Percentiles rank a stretch among this genome's conserved stretches.
These are phyloP conservation scores for Antedon mediterranea DNA, from an alignment of 53 echinoderm and acorn worm species.

Conservation along the genomic window DNA sequence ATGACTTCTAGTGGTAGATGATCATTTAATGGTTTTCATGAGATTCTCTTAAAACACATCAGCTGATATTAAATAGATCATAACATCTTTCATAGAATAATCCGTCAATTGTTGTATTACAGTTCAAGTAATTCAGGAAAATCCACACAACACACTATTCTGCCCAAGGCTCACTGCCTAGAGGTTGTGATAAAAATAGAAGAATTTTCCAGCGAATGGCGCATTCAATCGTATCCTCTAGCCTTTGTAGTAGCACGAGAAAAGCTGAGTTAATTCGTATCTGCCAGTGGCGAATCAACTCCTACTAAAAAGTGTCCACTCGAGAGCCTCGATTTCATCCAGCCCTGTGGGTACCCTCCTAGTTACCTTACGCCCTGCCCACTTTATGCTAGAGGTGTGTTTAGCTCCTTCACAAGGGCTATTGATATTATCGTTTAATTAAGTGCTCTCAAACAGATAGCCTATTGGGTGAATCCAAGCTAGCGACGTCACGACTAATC, in stretches of 20 bases:
- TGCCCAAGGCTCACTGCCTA: neutral
- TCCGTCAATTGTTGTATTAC: neutral
- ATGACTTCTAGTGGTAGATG: neutral
- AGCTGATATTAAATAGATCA: neutral
- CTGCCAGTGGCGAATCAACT: neutral
- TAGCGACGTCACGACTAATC: neutral
- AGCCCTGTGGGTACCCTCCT: neutral
- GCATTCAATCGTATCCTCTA: neutral
- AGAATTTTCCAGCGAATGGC: neutral
- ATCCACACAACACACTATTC: neutral
- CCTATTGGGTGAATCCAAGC: neutral
- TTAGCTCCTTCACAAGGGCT: neutral
- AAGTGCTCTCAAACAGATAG: neutral
- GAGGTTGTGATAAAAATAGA: neutral
- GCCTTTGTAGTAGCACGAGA: neutral
- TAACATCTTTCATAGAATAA: neutral
- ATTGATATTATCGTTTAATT: neutral
- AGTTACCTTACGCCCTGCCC: neutral
- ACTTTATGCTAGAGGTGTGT: neutral
- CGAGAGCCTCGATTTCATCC: neutral
- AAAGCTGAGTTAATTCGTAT: neutral
- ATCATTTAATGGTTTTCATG: neutral
- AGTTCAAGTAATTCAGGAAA: neutral
- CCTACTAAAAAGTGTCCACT: neutral
- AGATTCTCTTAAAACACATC: neutral